phyloP scores from a whole-genome alignment of 2,113 vertebrate species.

The Dicaeum eximium region DNA sequence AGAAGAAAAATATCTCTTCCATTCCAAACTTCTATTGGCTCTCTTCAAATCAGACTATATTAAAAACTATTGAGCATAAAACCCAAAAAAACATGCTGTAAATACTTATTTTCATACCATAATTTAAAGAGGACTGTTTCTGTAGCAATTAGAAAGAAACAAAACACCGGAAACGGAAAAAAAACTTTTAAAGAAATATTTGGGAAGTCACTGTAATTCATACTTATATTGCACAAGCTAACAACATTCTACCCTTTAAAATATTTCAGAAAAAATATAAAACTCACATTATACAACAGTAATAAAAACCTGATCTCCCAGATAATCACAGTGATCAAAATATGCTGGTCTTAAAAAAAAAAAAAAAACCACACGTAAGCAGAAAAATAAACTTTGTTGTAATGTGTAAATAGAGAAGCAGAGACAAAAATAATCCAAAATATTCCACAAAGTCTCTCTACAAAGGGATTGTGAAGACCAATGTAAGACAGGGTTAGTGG shows the following conservation, averaged over 20 bases:
- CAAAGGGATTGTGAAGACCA: background rate
- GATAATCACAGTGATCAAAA: background rate
- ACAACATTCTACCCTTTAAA: background rate
- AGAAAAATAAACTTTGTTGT: background rate
- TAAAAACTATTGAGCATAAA: background rate
- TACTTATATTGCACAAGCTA: background rate
- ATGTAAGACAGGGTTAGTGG: background rate
- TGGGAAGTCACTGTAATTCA: background rate
- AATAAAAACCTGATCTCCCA: background rate
- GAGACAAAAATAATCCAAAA: background rate
- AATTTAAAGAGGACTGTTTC: background rate
- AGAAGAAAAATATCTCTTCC: background rate
- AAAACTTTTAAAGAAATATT: background rate
- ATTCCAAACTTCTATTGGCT: background rate
- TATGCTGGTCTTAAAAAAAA: background rate
- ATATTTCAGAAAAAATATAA: background rate
- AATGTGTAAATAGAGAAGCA: background rate
- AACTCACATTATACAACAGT: background rate
- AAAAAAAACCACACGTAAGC: background rate
- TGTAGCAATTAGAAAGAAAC: background rate
- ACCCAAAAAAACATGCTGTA: rapidly evolving
- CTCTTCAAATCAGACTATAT: background rate
- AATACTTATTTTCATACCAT: background rate
- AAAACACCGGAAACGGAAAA: background rate
- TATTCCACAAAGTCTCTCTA: background rate